Conservation (phyloP, 2,888 invertebrate genomes). For the Argyresthia albistria region DNA sequence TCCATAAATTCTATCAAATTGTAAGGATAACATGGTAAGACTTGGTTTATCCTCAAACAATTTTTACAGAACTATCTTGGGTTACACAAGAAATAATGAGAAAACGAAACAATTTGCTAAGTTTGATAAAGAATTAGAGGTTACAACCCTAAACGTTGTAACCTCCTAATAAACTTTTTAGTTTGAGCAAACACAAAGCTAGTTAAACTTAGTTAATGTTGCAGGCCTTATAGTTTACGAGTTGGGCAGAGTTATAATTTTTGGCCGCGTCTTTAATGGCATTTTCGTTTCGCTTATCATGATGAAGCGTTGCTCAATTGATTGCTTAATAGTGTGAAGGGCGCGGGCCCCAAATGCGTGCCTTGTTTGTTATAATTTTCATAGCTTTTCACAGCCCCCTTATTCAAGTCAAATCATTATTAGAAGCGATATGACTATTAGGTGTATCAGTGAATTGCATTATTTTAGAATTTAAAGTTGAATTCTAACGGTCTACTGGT, state of each 20-base stretch:
- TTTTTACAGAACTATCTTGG: neutral
- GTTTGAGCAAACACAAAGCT: neutral
- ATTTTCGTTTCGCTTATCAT: slow-evolving; percentile 26
- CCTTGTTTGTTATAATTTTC: slow-evolving; percentile 20
- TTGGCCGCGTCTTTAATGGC: slow-evolving; percentile 9
- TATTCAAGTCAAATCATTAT: too few relatives aligned
- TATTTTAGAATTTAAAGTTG: too few relatives aligned
- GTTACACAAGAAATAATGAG: neutral
- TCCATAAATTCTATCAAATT: neutral
- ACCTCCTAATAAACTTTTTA: neutral
- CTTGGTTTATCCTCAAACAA: neutral
- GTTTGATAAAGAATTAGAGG: neutral
- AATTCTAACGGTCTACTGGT: too few relatives aligned
- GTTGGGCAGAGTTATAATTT: neutral
- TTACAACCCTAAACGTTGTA: neutral
- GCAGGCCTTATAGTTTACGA: too few relatives aligned
- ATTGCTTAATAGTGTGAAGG: slow-evolving; percentile 30
- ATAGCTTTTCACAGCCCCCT: slow-evolving; percentile 19
- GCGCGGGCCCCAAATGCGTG: slow-evolving; percentile 13
- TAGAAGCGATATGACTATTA: too few relatives aligned
- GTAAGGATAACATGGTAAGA: neutral
- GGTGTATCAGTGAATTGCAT: too few relatives aligned
- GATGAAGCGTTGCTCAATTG: slow-evolving; percentile 30
- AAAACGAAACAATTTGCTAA: neutral
- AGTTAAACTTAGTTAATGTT: too few relatives aligned